These are phyloP conservation scores for Conus ventricosus DNA, from an alignment of 1,140 invertebrate species.

Conservation along the genomic window DNA sequence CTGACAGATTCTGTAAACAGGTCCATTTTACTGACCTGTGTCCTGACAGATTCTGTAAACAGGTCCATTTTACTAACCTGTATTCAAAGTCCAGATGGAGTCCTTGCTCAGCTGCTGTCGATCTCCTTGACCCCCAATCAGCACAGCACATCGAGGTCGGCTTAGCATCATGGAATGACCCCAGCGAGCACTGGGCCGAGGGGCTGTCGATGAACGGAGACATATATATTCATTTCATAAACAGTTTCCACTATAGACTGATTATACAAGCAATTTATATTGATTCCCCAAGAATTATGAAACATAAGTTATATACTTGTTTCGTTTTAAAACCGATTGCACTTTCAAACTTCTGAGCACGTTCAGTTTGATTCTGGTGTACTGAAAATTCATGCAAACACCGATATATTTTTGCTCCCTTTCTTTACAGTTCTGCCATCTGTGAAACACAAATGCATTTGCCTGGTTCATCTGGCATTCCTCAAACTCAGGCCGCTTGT, in stretches of 20 bases:
- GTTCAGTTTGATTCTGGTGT: too few species aligned
- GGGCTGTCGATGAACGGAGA: constrained; percentile 43
- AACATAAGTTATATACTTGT: not conserved
- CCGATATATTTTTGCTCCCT: too few species aligned
- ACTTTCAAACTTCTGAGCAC: not conserved
- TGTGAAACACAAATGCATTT: too few species aligned
- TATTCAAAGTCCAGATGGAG: constrained; percentile 68
- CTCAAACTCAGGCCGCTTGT: too few species aligned
- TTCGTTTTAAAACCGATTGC: not conserved
- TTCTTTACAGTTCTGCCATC: too few species aligned
- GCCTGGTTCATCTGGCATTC: too few species aligned
- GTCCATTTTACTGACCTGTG: too few species aligned
- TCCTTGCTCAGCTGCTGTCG: constrained; percentile 68
- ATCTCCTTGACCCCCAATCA: constrained; percentile 73
- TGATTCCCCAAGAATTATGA: not conserved
- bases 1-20: too few species aligned
- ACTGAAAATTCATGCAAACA: too few species aligned
- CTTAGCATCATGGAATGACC: constrained; percentile 68
- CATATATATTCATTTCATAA: not conserved
- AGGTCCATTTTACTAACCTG: constrained; percentile 54
- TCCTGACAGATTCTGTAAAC: too few species aligned
- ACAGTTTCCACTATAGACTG: not conserved
- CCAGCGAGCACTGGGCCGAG: constrained; percentile 67
- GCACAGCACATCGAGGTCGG: constrained; percentile 58
- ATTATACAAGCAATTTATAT: not conserved